Percentiles rank a stretch among this genome's conserved stretches.
Evolutionary conservation across 1,140 invertebrate genomes (phyloP).

Genomic region (Platorchestia sp.): DNA sequence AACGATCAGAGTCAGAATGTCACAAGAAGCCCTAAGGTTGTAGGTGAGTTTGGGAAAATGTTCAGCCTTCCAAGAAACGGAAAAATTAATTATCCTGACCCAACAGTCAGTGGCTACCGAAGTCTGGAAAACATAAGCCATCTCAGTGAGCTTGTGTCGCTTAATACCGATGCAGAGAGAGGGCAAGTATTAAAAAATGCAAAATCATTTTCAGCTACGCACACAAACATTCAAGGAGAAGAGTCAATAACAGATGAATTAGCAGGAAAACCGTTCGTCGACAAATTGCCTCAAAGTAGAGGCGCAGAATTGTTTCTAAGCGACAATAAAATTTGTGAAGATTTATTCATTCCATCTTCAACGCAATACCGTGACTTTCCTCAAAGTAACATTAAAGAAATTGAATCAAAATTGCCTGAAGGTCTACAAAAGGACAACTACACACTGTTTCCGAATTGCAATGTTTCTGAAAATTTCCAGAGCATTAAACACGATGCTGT

Average conservation of each 20-base stretch:
- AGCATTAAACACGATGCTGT: neutral
- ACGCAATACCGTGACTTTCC: neutral
- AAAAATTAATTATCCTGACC: neutral
- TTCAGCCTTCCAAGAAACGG: neutral
- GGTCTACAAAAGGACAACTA: neutral
- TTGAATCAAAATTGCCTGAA: neutral
- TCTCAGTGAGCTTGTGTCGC: neutral
- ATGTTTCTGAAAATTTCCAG: neutral
- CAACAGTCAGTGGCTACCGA: neutral
- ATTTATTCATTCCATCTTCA: neutral
- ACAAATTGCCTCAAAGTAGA: neutral
- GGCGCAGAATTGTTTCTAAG: neutral
- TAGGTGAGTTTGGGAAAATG: neutral
- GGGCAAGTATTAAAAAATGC: neutral
- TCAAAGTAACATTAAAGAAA: neutral
- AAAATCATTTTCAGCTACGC: neutral
- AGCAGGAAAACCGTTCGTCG: neutral
- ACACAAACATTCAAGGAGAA: neutral
- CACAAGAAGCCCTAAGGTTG: neutral
- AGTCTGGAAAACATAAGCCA: neutral
- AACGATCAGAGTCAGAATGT: neutral
- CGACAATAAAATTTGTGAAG: neutral
- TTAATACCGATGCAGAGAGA: neutral
- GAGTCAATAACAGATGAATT: neutral
- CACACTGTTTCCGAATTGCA: neutral